A percentile compares a stretch with the other conserved stretches of the same genome.
Conservation (phyloP, 2,888 invertebrate species). For the Resseliella maxima region DNA sequence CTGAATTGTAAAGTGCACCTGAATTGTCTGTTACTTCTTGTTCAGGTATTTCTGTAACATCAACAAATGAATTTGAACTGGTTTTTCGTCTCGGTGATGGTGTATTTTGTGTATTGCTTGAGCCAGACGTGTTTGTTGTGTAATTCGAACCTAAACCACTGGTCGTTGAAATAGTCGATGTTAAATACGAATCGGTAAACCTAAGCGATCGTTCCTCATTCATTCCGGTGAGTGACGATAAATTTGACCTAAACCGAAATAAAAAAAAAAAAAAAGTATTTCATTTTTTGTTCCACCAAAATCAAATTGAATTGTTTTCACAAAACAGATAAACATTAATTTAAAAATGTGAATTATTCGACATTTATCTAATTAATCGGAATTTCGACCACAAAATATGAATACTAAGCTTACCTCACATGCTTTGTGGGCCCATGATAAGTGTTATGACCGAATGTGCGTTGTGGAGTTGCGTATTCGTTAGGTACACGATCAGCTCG, state of each 20-base stretch:
- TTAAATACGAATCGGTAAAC: slow-evolving; percentile 78
- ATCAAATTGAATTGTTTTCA: too few relatives aligned
- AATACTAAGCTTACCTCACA: slow-evolving; percentile 69
- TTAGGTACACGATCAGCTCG: neutral
- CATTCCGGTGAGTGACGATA: slow-evolving; percentile 60
- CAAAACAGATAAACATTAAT: too few relatives aligned
- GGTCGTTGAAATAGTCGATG: slow-evolving; percentile 70
- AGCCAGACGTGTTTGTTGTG: slow-evolving; percentile 66
- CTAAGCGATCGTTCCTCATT: slow-evolving; percentile 72
- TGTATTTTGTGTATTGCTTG: slow-evolving; percentile 69
- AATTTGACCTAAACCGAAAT: slow-evolving; percentile 59
- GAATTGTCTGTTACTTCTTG: slow-evolving; percentile 61
- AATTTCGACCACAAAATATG: too few relatives aligned
- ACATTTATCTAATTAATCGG: too few relatives aligned
- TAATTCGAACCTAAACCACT: slow-evolving; percentile 71
- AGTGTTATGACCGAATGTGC: slow-evolving; percentile 83
- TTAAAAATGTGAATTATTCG: too few relatives aligned
- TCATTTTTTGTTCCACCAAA: too few relatives aligned
- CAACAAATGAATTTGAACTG: slow-evolving; percentile 77
- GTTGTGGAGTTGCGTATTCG: slow-evolving; percentile 35
- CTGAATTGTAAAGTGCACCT: slow-evolving; percentile 63
- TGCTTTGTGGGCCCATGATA: slow-evolving; percentile 89
- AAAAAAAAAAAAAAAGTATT: neutral
- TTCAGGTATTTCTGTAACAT: slow-evolving; percentile 64
- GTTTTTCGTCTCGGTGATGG: slow-evolving; percentile 80